Conservation (phyloP, 2,113 vertebrate species). For the Proterorhinus semilunaris region DNA sequence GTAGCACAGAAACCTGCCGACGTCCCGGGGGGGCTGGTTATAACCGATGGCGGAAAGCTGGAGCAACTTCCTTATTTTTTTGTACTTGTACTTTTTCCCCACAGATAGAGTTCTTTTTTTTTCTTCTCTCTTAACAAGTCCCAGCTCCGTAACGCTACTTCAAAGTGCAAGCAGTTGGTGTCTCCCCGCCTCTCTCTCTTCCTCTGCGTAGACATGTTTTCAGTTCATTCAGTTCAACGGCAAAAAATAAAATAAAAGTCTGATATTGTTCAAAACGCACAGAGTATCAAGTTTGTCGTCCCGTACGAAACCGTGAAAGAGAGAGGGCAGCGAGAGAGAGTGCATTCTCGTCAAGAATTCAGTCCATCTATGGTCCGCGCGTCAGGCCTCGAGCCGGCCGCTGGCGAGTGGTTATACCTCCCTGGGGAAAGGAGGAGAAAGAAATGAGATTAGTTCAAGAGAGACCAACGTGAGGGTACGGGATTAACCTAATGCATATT, state of each 20-base stretch:
- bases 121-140: conserved; percentile 29
- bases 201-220: conserved; percentile 29
- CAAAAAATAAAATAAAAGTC: conserved; percentile 2
- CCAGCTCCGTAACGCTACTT: conserved; percentile 61
- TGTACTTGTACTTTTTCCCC: neutral
- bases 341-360: conserved; percentile 61
- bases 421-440: conserved; percentile 47
- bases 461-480: no score
- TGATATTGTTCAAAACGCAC: conserved; percentile 31
- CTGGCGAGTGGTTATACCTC: conserved; percentile 71
- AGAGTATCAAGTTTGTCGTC: conserved; percentile 21
- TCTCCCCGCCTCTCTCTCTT: conserved; percentile 57
- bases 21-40: conserved; percentile 19
- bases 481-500: no score
- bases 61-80: neutral
- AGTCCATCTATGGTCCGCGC: conserved; percentile 40
- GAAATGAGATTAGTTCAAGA: neutral
- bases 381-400: conserved; percentile 4
- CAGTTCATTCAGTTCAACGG: conserved; percentile 50
- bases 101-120: conserved; percentile 1
- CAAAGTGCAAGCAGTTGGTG: conserved; percentile 78
- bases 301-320: conserved; percentile 35
- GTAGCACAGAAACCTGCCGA: conserved; percentile 47
- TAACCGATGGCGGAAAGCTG: conserved; percentile 1
- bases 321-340: conserved; percentile 61